Evolutionary conservation across 1,140 invertebrate species (phyloP), one percentile per base, ranked within the genome.

Genomic region (Trichomalopsis sarcophagae): DNA sequence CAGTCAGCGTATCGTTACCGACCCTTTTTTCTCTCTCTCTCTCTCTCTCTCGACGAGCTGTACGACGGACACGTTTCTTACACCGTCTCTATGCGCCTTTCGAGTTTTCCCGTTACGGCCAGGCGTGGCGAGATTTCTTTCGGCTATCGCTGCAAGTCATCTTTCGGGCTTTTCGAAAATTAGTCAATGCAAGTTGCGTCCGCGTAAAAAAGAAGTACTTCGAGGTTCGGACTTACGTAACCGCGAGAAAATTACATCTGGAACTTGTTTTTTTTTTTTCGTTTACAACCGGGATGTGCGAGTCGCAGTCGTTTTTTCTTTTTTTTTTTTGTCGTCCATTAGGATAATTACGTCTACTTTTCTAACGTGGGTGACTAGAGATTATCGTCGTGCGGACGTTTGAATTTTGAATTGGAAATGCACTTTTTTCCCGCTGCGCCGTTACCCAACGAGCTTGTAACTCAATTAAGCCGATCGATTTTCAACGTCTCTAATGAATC

Each of bases 111-210:
- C 36, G 68, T 62, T 82, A 75, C 40, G 17, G 55, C 6, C 10
- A 13, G 27, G 27, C n/a, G 33, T 27, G 30, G 4, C 5, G 13
- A 11, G 6, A n/a, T 76, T 83, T 83, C 55, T 76, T 68, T 83
- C 27, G 13, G 30, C 74, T 68, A 47, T 66, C 73, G 33, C 7
- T 68, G 55, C 73, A 33, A 68, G 47, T 82, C 71, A 82, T 75
- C 81, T 62, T 23, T 81, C 6, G n/a, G 40, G 47, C 79, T 81
- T 81, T 44, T n/a, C 23, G 68, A 30, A 73, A 73, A 81, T 81
- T 50, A 68, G 40, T 73, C 44, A 33, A 73, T 71, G 68, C 71
- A 23, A 40, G 68, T 71, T 13, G 68, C 68, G 11, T 30, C 23
- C 21, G 9, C 44, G 68, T 7, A 23, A 81, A 81, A 71, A 81